Conservation (phyloP, 2,797 vertebrate genomes). For the Tauraco hartlaubi region DNA sequence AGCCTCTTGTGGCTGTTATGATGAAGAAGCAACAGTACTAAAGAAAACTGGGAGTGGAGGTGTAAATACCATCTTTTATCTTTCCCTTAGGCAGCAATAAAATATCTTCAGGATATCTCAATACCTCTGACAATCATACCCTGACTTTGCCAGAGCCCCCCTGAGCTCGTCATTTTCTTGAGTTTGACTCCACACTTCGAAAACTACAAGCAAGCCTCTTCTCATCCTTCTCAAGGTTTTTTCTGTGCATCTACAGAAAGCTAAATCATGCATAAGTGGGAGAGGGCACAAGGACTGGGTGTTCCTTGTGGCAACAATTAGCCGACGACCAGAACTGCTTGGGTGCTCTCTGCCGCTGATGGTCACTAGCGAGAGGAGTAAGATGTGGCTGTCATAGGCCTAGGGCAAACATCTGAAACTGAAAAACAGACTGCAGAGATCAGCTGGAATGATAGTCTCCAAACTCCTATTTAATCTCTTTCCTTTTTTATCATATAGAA, state of each 20-base stretch:
- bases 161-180: neutral
- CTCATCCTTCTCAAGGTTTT: neutral
- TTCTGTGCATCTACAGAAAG: neutral
- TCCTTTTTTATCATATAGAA: neutral
- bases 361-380: neutral
- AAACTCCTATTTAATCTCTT: neutral
- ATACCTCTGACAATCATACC: neutral
- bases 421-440: neutral
- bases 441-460: slow-evolving; percentile 2
- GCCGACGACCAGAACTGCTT: neutral
- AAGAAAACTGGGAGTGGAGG: neutral
- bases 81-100: neutral
- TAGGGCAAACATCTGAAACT: neutral
- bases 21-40: neutral
- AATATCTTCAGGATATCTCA: neutral
- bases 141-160: neutral
- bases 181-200: neutral
- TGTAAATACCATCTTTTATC: neutral
- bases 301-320: slow-evolving; percentile 30
- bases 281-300: neutral
- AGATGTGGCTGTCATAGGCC: slow-evolving; percentile 25
- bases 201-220: neutral
- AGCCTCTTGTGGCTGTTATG: rapidly evolving
- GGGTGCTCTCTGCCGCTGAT: neutral
- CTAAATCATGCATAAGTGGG: neutral